Evolutionary conservation across 2,888 invertebrate genomes (phyloP).

Genomic region (Adineta ricciae): DNA sequence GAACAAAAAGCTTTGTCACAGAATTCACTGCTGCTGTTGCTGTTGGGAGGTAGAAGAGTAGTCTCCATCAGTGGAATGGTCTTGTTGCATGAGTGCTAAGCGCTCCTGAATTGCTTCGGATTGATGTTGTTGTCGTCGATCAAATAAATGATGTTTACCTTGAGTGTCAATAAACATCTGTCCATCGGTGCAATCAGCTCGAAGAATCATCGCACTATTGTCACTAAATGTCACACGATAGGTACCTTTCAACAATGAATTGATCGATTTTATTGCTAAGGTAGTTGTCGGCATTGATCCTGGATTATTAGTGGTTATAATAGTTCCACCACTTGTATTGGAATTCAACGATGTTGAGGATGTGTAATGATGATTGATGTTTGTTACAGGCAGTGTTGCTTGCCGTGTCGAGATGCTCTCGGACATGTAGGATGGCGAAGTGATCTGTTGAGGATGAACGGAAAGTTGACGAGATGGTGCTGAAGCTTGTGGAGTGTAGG

Average conservation of each 20-base stretch:
- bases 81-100: neutral
- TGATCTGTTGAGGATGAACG: neutral
- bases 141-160: neutral
- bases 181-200: neutral
- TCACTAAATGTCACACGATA: neutral
- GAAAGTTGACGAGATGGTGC: neutral
- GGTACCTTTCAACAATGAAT: neutral
- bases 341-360: constrained; percentile 2
- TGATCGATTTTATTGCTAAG: neutral
- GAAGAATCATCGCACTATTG: neutral
- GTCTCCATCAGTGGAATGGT: neutral
- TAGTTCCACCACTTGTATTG: neutral
- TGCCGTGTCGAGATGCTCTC: neutral
- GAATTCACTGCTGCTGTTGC: neutral
- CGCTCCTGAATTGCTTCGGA: constrained; percentile 1
- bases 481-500: neutral
- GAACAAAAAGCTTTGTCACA: neutral
- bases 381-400: neutral
- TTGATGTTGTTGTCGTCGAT: neutral
- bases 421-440: neutral
- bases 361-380: neutral
- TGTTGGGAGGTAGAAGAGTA: neutral
- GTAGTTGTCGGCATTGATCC: neutral
- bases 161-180: neutral
- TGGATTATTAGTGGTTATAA: neutral